A percentile compares a stretch with the other conserved stretches of the same genome.
Conservation (phyloP, 2,113 vertebrate species). For the Podilymbus podiceps region DNA sequence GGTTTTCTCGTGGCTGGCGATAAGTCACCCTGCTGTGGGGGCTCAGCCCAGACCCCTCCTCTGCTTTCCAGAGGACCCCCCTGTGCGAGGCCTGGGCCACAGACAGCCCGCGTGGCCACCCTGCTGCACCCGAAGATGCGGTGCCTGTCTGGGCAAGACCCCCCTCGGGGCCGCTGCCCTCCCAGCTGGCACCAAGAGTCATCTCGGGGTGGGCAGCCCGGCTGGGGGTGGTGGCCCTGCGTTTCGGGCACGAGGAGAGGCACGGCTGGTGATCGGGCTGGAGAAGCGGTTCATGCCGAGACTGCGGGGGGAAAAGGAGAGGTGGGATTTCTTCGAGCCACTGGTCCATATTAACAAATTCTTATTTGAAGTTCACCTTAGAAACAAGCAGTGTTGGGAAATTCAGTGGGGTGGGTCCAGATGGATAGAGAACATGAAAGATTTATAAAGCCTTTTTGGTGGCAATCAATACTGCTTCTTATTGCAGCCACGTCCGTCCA, state of each 20-base stretch:
- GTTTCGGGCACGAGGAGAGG: background rate
- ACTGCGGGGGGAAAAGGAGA: fast-evolving
- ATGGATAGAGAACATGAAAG: conserved; percentile 82
- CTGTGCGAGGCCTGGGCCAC: fast-evolving
- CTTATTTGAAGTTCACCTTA: conserved; percentile 2
- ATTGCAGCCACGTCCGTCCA: conserved; percentile 59
- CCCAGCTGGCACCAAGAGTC: background rate
- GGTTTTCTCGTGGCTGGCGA: background rate
- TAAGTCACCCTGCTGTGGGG: background rate
- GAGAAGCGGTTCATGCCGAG: background rate
- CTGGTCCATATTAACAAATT: background rate
- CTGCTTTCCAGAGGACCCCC: background rate
- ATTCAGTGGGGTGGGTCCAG: conserved; percentile 65
- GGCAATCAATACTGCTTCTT: conserved; percentile 80
- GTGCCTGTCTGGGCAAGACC: background rate
- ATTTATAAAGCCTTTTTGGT: conserved; percentile 84
- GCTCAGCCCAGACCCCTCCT: no score
- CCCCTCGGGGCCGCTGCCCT: background rate
- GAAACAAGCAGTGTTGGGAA: conserved; percentile 77
- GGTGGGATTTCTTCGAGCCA: background rate
- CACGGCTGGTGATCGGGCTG: fast-evolving
- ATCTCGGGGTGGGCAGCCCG: fast-evolving
- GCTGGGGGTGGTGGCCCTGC: fast-evolving
- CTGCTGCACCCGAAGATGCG: fast-evolving
- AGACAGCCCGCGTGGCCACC: background rate